Evolutionary conservation across 2,113 vertebrate species (phyloP), one percentile per base, ranked within the genome.

Genomic region (Brachionichthys hirsutus): DNA sequence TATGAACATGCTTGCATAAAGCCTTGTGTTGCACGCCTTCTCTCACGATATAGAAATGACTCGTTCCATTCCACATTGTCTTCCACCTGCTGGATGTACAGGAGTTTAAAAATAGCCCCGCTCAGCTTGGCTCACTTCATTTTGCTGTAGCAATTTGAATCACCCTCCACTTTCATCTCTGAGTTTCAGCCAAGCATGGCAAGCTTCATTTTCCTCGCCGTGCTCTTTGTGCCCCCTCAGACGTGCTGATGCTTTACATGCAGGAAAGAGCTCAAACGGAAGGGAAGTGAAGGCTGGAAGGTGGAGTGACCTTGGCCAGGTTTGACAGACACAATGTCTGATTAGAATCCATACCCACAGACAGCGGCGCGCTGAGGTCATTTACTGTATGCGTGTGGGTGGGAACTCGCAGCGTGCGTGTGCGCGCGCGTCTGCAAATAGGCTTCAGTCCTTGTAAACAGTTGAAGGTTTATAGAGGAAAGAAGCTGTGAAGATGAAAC

Each of bases 281-380:
- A 87, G 80, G 81, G 88, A 88, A 88, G 88, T 89, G 85, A 89
- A 83, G 83, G 78, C 81, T 77, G 76, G 85, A 84, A 87, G 87
- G 85, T 87, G 87, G 86, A 85, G 82, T 87, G 87, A 89, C 88
- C 88, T 85, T 88, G 88, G 83, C 77, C 65, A 66, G 77, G 74
- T 86, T 87, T 87, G 88, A 86, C 81, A 86, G 81, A 79, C 85
- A 88, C 87, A 85, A 79, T 83, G 61, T 84, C 81, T 87, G 85
- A 88, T 88, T 85, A 87, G 69, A 86, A 86, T 87, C 82, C 82
- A 80, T 83, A 79, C 81, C 70, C 70, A 61, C 73, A 87, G 84
- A 82, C 77, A 66, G 83, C 70, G 75, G 68, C 58, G 47, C 56
- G 34, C 78, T 78, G 75, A 87, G 88, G 85, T 88, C 86, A 86